A percentile compares a stretch with the other conserved stretches of the same genome.
Evolutionary conservation across 2,797 vertebrate species (phyloP).

Genomic region (Galaxias olidus): DNA sequence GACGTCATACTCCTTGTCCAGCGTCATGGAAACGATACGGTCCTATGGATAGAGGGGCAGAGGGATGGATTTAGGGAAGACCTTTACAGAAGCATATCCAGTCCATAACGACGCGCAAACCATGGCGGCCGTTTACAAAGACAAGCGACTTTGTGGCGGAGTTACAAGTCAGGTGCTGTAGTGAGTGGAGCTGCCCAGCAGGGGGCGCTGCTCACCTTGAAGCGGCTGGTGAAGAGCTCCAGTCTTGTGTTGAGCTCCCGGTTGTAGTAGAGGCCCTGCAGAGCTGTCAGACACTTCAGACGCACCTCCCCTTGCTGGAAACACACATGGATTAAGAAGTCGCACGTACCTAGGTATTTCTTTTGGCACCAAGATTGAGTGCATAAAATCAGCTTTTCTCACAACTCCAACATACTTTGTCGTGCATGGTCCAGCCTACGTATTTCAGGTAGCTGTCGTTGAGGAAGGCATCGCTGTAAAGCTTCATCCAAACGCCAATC

Average conservation of each 20-base stretch:
- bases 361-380: no score
- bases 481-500: conserved; percentile 98
- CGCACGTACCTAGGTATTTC: no score
- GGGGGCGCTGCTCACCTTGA: conserved; percentile 87
- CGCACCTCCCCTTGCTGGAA: conserved; percentile 97
- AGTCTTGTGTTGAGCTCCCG: conserved; percentile 97
- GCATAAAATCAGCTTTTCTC: not conserved
- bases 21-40: conserved; percentile 98
- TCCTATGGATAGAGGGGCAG: conserved; percentile 76
- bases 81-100: not conserved
- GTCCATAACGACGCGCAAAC: not conserved
- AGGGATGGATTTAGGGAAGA: not conserved
- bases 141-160: no score
- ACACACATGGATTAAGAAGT: conserved; percentile 22
- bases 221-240: conserved; percentile 98
- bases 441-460: conserved; percentile 99
- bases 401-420: conserved; percentile 81
- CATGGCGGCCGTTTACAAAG: no score
- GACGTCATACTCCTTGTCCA: conserved; percentile 99
- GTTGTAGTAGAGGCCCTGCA: conserved; percentile 98
- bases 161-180: conserved; percentile 3
- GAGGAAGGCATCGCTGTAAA: conserved; percentile 96
- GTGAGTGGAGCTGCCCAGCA: conserved; percentile 49
- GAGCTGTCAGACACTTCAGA: conserved; percentile 97
- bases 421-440: conserved; percentile 97